These are phyloP conservation scores for Zygogramma bicolorata DNA, from an alignment of 2,888 invertebrate genomes.

Conservation along the genomic window DNA sequence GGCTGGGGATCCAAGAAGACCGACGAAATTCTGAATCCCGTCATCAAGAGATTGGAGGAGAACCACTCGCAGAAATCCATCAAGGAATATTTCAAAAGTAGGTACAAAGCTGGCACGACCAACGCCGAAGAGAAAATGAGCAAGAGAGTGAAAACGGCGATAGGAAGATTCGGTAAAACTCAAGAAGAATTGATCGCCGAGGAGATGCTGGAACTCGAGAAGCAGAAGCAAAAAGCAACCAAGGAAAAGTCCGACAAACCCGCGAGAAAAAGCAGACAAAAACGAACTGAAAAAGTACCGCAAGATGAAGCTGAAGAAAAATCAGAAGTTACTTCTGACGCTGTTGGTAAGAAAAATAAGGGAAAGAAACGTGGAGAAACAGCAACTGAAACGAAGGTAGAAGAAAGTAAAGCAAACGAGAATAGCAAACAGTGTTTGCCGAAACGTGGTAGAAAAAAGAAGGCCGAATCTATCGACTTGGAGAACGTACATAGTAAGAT, in stretches of 20 bases:
- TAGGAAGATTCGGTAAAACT: conserved; percentile 74
- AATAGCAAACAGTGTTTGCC: not conserved
- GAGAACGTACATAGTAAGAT: too few species aligned
- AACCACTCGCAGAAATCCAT: conserved; percentile 78
- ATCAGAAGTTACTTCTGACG: conserved; percentile 11
- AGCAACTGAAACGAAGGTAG: not conserved
- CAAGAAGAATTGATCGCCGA: conserved; percentile 48
- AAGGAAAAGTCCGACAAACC: conserved; percentile 15
- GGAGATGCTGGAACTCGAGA: conserved; percentile 50
- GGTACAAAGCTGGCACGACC: conserved; percentile 69
- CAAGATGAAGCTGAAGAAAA: conserved; percentile 33
- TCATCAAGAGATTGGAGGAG: conserved; percentile 80
- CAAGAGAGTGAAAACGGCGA: conserved; percentile 84
- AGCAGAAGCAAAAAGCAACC: conserved; percentile 32
- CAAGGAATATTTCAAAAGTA: conserved; percentile 79
- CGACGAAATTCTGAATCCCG: conserved; percentile 88
- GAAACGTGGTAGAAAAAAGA: conserved; percentile 4
- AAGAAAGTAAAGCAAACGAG: not conserved
- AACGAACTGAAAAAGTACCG: not conserved
- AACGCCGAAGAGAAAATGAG: conserved; percentile 76
- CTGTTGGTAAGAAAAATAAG: not conserved
- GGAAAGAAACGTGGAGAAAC: conserved; percentile 21
- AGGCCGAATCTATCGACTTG: not conserved
- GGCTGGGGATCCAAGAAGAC: conserved; percentile 90
- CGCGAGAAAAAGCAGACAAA: conserved; percentile 6